These are phyloP conservation scores for Poecilia wingei DNA, from an alignment of 2,797 vertebrate genomes.

Conservation along the genomic window DNA sequence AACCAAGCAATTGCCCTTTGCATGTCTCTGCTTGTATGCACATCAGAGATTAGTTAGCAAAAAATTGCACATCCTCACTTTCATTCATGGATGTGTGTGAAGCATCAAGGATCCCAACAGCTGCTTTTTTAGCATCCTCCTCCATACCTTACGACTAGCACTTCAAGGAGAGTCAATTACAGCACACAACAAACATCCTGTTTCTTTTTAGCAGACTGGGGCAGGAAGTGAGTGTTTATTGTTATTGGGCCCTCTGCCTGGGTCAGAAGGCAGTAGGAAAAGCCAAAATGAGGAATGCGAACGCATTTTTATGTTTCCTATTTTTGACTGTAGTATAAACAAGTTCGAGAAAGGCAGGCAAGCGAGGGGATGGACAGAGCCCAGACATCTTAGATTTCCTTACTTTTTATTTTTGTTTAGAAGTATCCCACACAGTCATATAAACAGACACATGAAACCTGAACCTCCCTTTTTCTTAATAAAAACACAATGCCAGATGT, in stretches of 20 bases:
- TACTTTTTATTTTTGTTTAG: slow-evolving; percentile 11
- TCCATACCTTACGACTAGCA: slow-evolving; percentile 78
- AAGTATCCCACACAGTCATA: neutral
- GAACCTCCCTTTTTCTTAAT: slow-evolving; percentile 23
- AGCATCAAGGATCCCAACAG: slow-evolving; percentile 68
- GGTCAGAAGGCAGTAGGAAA: slow-evolving; percentile 57
- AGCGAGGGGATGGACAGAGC: slow-evolving; percentile 34
- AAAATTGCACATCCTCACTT: slow-evolving; percentile 23
- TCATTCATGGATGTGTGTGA: slow-evolving; percentile 36
- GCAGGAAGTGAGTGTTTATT: slow-evolving; percentile 82
- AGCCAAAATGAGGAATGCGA: slow-evolving; percentile 74
- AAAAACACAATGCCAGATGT: slow-evolving; percentile 47
- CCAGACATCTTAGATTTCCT: slow-evolving; percentile 26
- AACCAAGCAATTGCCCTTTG: slow-evolving; percentile 21
- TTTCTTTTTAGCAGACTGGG: slow-evolving; percentile 70
- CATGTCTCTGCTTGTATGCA: slow-evolving; percentile 16
- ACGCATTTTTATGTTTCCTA: slow-evolving; percentile 79
- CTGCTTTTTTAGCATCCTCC: slow-evolving; percentile 71
- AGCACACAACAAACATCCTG: slow-evolving; percentile 83
- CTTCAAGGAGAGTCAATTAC: slow-evolving; percentile 83
- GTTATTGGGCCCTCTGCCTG: slow-evolving; percentile 75
- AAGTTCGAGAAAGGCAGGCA: slow-evolving; percentile 55
- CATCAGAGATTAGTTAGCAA: slow-evolving; percentile 10
- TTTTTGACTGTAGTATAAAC: slow-evolving; percentile 81
- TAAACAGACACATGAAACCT: slow-evolving; percentile 31